These are phyloP conservation scores for Polymixis lichenea DNA, from an alignment of 2,888 invertebrate species.

Conservation along the genomic window DNA sequence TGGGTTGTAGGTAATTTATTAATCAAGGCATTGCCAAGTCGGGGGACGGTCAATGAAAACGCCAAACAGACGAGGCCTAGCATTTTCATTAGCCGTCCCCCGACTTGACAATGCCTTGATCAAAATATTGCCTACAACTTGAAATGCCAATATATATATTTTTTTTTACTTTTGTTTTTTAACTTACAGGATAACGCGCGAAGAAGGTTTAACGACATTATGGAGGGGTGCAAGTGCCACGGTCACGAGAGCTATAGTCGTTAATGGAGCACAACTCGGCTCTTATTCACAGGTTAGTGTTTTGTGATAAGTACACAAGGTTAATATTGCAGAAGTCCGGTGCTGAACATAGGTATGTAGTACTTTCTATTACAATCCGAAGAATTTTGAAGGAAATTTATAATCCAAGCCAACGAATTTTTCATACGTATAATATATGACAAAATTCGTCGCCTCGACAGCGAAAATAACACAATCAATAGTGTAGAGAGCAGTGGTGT, in stretches of 20 bases:
- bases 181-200: constrained; percentile 81
- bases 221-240: constrained; percentile 98
- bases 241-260: constrained; percentile 98
- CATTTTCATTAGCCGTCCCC: too few species aligned
- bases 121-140: too few species aligned
- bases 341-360: neutral
- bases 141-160: too few species aligned
- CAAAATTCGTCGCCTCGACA: too few species aligned
- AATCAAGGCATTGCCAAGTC: too few species aligned
- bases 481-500: too few species aligned
- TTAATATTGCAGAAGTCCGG: neutral
- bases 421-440: neutral
- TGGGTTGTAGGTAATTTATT: too few species aligned
- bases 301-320: neutral
- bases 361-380: neutral
- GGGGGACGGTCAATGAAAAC: too few species aligned
- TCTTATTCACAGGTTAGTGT: constrained; percentile 96
- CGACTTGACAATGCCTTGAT: too few species aligned
- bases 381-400: neutral
- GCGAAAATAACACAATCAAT: too few species aligned
- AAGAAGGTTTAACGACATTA: constrained; percentile 93
- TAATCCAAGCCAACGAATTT: neutral
- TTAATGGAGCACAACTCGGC: constrained; percentile 99
- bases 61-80: too few species aligned
- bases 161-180: neutral